Evolutionary conservation across 2,113 vertebrate species (phyloP).

Genomic region (Ophthalmolycus amberensis): DNA sequence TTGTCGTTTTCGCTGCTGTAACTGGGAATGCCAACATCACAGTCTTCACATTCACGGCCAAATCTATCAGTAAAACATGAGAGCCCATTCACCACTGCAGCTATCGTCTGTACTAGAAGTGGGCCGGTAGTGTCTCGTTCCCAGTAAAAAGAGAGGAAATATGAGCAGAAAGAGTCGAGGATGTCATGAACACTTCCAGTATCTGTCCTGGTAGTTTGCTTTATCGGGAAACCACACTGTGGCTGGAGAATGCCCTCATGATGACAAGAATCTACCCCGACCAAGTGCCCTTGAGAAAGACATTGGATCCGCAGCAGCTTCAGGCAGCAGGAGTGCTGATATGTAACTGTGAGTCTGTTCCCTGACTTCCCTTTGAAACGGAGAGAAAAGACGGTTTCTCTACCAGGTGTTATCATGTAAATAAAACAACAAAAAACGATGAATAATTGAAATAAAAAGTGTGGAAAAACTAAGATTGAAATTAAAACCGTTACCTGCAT

Average conservation of each 20-base stretch:
- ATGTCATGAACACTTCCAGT: slow-evolving; percentile 45
- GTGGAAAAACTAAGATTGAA: not conserved
- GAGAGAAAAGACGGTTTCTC: slow-evolving; percentile 16
- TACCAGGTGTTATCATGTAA: slow-evolving; percentile 25
- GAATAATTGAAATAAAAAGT: slow-evolving; percentile 14
- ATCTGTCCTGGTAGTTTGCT: slow-evolving; percentile 49
- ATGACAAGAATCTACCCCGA: slow-evolving; percentile 58
- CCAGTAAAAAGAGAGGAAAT: not conserved
- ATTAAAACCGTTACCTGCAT: not conserved
- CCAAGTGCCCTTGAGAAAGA: slow-evolving; percentile 67
- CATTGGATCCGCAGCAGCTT: slow-evolving; percentile 51
- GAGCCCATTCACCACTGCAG: slow-evolving; percentile 13
- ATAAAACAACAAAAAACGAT: slow-evolving; percentile 35
- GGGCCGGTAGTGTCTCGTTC: slow-evolving; percentile 25
- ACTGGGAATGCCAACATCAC: slow-evolving; percentile 18
- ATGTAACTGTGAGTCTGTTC: slow-evolving; percentile 36
- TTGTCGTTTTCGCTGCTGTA: slow-evolving; percentile 27
- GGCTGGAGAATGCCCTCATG: slow-evolving; percentile 57
- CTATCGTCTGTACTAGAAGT: slow-evolving; percentile 4
- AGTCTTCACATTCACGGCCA: slow-evolving; percentile 30
- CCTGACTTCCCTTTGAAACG: slow-evolving; percentile 29
- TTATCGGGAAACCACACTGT: slow-evolving; percentile 58
- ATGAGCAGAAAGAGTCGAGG: slow-evolving; percentile 19
- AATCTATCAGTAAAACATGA: slow-evolving; percentile 29
- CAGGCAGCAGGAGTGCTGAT: slow-evolving; percentile 49